Conservation (phyloP, 2,797 vertebrate species). For the Sphenodon punctatus region DNA sequence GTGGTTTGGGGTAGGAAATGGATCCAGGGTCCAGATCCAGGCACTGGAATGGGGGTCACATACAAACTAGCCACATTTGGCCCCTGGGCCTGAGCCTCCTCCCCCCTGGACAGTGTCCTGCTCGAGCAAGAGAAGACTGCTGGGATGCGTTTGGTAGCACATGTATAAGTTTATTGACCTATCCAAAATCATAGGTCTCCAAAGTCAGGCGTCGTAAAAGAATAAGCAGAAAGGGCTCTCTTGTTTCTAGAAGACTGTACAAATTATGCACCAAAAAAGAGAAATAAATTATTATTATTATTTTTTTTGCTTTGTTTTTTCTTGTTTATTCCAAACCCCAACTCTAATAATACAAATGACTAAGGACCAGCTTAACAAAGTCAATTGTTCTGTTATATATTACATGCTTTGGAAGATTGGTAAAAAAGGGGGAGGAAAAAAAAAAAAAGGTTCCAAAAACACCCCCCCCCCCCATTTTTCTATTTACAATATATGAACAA, state of each 20-base stretch:
- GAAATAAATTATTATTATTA: constrained; percentile 79
- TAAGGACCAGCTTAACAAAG: constrained; percentile 97
- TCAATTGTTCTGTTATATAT: constrained; percentile 88
- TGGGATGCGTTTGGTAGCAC: constrained; percentile 61
- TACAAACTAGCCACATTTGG: no score
- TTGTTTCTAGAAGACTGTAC: constrained; percentile 76
- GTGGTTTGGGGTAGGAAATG: no score
- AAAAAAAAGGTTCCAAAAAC: constrained; percentile 79
- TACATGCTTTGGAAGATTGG: constrained; percentile 88
- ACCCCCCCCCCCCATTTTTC: constrained; percentile 76
- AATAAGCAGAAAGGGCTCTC: constrained; percentile 77
- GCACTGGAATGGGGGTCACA: no score
- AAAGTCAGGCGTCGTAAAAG: constrained; percentile 78
- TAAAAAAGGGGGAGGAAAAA: no score
- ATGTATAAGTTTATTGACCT: constrained; percentile 81
- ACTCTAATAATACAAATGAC: constrained; percentile 90
- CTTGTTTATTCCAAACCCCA: constrained; percentile 56
- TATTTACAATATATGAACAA: constrained; percentile 92
- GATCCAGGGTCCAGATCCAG: no score
- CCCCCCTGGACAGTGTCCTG: no score
- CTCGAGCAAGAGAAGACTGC: no score
- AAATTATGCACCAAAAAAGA: constrained; percentile 81
- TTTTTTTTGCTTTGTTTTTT: constrained; percentile 63
- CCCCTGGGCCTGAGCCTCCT: no score
- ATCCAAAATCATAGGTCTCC: constrained; percentile 79